Percentiles rank a stretch among this genome's conserved stretches.
Evolutionary conservation across 2,888 invertebrate species (phyloP).

Genomic region (Eubasilissa splendida): DNA sequence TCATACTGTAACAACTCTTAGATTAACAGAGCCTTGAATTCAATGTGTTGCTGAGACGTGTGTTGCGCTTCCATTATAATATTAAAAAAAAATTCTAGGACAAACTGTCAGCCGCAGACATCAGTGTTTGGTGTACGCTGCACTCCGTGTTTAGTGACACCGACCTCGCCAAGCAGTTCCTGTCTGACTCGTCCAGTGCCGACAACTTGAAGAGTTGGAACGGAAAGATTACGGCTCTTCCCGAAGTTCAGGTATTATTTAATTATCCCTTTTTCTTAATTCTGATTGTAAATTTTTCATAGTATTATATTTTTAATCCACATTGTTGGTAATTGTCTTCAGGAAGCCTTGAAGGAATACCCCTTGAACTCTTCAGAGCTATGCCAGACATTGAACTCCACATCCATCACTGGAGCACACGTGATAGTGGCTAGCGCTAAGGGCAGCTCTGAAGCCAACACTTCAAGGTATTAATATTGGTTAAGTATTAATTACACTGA

Average conservation of each 20-base stretch:
- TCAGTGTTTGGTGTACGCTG: slow-evolving; percentile 81
- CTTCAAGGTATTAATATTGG: too few relatives aligned
- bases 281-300: background rate
- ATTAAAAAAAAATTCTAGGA: slow-evolving; percentile 67
- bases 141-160: slow-evolving; percentile 77
- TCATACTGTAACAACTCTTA: too few relatives aligned
- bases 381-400: slow-evolving; percentile 23
- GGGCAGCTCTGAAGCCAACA: too few relatives aligned
- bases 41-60: too few relatives aligned
- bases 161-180: slow-evolving; percentile 73
- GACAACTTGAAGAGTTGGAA: slow-evolving; percentile 76
- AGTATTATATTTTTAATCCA: background rate
- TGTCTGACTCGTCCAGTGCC: slow-evolving; percentile 66
- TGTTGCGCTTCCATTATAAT: too few relatives aligned
- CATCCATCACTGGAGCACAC: slow-evolving; percentile 19
- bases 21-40: too few relatives aligned
- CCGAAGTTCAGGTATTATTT: slow-evolving; percentile 73
- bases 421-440: too few relatives aligned
- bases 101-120: slow-evolving; percentile 78
- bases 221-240: slow-evolving; percentile 70
- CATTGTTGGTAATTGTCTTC: slow-evolving; percentile 41
- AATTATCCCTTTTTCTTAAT: background rate
- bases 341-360: slow-evolving; percentile 64
- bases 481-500: too few relatives aligned
- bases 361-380: slow-evolving; percentile 61